A percentile compares a stretch with the other conserved stretches of the same genome.
Evolutionary conservation across 2,888 invertebrate genomes (phyloP).

Genomic region (Harpagoxenus sublaevis): DNA sequence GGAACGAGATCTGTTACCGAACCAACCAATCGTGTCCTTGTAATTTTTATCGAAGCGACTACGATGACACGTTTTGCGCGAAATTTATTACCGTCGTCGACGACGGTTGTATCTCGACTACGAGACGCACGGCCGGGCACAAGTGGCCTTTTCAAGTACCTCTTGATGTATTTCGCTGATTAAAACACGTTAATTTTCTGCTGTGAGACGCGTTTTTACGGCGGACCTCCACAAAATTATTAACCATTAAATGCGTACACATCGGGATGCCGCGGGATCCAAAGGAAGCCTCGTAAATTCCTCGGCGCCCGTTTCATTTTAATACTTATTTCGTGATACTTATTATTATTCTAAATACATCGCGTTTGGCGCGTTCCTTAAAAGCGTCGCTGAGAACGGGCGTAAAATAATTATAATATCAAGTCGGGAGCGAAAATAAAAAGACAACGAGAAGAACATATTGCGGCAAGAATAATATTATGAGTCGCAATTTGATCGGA

Average conservation of each 20-base stretch:
- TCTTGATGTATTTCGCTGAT: conserved; percentile 46
- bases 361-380: conserved; percentile 16
- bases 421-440: neutral
- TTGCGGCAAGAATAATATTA: conserved; percentile 15
- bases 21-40: conserved; percentile 57
- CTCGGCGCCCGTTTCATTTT: conserved; percentile 11
- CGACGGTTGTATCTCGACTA: conserved; percentile 45
- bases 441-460: neutral
- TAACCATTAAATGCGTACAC: conserved; percentile 44
- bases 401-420: conserved; percentile 32
- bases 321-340: conserved; percentile 17
- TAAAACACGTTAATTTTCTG: conserved; percentile 53
- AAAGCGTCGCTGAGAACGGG: neutral
- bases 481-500: conserved; percentile 32
- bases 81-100: conserved; percentile 53
- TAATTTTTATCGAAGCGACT: conserved; percentile 54
- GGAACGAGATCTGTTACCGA: conserved; percentile 49
- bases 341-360: conserved; percentile 53
- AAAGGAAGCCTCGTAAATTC: conserved; percentile 41
- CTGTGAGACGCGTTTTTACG: conserved; percentile 34
- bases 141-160: conserved; percentile 38
- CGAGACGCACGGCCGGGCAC: conserved; percentile 21
- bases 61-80: conserved; percentile 51
- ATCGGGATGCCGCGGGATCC: conserved; percentile 27
- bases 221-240: conserved; percentile 34